Evolutionary conservation across 2,888 invertebrate species (phyloP).

Genomic region (Leucoma salicis): DNA sequence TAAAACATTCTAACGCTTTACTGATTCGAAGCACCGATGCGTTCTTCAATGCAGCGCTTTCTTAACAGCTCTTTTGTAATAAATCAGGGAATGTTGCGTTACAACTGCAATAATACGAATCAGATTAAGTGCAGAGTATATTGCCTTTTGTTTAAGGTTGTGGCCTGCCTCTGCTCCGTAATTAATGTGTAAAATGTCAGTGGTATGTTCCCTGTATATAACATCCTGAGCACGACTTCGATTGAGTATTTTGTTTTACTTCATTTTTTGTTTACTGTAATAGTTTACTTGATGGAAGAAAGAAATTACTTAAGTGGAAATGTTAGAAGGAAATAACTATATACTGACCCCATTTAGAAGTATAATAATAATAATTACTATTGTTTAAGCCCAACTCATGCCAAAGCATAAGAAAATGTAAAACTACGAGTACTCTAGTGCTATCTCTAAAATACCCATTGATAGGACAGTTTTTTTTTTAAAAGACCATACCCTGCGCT

Average conservation of each 20-base stretch:
- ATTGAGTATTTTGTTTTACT: conserved; percentile 25
- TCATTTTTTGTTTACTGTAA: conserved; percentile 7
- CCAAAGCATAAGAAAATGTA: too few relatives aligned
- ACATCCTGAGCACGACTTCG: conserved; percentile 34
- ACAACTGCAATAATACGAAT: conserved; percentile 71
- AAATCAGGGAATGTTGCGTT: conserved; percentile 71
- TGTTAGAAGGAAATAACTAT: too few relatives aligned
- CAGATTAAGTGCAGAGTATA: conserved; percentile 66
- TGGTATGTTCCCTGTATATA: conserved; percentile 27
- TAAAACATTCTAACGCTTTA: conserved; percentile 61
- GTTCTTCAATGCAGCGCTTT: conserved; percentile 49
- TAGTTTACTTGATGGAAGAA: background rate
- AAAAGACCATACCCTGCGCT: too few relatives aligned
- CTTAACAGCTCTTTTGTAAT: conserved; percentile 74
- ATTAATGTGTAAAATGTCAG: conserved; percentile 55
- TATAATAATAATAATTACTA: too few relatives aligned
- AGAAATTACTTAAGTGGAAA: too few relatives aligned
- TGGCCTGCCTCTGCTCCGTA: conserved; percentile 47
- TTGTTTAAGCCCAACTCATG: too few relatives aligned
- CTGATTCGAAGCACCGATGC: conserved; percentile 64
- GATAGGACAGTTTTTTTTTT: too few relatives aligned
- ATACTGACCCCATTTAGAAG: too few relatives aligned
- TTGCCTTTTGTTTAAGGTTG: conserved; percentile 62
- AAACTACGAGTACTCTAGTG: too few relatives aligned
- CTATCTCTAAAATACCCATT: too few relatives aligned